Evolutionary conservation across 2,113 vertebrate genomes (phyloP).

Genomic region (Myanophis thanlyinensis): DNA sequence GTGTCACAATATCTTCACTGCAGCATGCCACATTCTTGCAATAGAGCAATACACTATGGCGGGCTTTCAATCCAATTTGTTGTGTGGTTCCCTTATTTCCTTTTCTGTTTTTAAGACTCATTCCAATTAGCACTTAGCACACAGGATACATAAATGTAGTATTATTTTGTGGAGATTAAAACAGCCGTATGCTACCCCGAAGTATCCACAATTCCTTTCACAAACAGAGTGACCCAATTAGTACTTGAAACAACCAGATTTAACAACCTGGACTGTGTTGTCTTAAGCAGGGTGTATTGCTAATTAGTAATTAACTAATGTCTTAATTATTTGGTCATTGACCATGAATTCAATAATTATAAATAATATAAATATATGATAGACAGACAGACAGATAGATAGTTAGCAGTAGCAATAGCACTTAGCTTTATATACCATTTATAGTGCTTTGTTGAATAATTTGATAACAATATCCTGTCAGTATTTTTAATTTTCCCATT

Average conservation of each 20-base stretch:
- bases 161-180: conserved; percentile 98
- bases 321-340: background rate
- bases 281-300: conserved; percentile 77
- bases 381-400: too few species aligned
- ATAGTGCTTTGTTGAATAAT: too few species aligned
- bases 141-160: conserved; percentile 20
- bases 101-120: background rate
- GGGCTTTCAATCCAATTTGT: background rate
- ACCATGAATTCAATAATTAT: background rate
- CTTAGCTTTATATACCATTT: too few species aligned
- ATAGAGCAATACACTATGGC: background rate
- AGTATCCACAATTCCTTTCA: conserved; percentile 83
- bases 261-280: conserved; percentile 94
- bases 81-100: background rate
- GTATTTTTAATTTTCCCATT: background rate
- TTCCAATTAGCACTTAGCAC: background rate
- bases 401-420: too few species aligned
- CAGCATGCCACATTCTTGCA: background rate
- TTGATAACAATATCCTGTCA: background rate
- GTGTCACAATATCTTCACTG: background rate
- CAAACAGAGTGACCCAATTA: conserved; percentile 92
- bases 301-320: background rate
- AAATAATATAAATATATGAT: background rate
- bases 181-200: conserved; percentile 95
- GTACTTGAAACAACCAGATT: conserved; percentile 93